These are phyloP conservation scores for Tanypteryx hageni DNA, from an alignment of 2,888 invertebrate species.

Conservation along the genomic window DNA sequence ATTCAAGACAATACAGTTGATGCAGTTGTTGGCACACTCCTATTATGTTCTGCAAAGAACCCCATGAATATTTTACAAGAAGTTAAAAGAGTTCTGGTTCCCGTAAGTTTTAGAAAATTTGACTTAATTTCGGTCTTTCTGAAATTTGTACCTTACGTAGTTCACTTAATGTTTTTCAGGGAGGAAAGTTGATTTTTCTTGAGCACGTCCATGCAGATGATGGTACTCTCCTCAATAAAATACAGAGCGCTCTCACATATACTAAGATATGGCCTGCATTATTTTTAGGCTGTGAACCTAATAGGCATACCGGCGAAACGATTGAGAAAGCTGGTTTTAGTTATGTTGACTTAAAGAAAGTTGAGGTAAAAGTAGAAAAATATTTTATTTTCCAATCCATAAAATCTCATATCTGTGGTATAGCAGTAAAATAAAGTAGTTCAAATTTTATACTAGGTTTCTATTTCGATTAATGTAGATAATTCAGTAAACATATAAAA, in stretches of 20 bases:
- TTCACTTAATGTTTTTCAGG: constrained; percentile 27
- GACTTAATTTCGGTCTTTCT: background rate
- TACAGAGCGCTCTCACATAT: constrained; percentile 40
- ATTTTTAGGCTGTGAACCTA: constrained; percentile 41
- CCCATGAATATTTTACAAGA: constrained; percentile 28
- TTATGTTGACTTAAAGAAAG: background rate
- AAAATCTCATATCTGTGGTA: constrained; percentile 50
- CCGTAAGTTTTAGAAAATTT: background rate
- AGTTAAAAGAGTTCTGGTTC: constrained; percentile 54
- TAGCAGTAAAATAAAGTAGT: constrained; percentile 38
- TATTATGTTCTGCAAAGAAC: constrained; percentile 43
- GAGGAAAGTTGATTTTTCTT: constrained; percentile 57
- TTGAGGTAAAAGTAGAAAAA: constrained; percentile 8
- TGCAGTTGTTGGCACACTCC: constrained; percentile 34
- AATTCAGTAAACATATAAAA: too few relatives aligned
- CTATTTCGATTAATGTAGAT: too few relatives aligned
- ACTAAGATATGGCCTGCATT: constrained; percentile 56
- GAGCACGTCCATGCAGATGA: constrained; percentile 56
- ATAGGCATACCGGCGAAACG: constrained; percentile 42
- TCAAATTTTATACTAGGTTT: too few relatives aligned
- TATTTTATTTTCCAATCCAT: background rate
- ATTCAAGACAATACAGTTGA: constrained; percentile 41
- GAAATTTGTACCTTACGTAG: background rate
- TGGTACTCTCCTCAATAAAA: background rate
- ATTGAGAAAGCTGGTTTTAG: constrained; percentile 58